Conservation (phyloP, 2,113 vertebrate genomes). For the Prolemur simus region DNA sequence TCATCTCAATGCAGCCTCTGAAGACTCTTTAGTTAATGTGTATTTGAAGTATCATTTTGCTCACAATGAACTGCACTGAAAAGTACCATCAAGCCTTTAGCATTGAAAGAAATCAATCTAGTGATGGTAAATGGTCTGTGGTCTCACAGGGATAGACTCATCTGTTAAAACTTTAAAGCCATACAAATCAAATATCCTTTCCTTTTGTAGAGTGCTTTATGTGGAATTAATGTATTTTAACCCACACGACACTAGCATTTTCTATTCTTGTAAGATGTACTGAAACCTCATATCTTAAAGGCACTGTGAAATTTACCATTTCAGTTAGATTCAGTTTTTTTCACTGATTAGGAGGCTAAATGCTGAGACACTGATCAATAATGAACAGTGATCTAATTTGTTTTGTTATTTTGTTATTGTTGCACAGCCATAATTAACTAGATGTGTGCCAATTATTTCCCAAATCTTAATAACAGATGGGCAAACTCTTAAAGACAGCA, state of each 20-base stretch:
- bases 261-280: slow-evolving; percentile 52
- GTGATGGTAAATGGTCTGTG: slow-evolving; percentile 74
- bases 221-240: slow-evolving; percentile 69
- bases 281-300: slow-evolving; percentile 14
- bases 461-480: neutral
- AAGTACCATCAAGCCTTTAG: slow-evolving; percentile 73
- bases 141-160: slow-evolving; percentile 76
- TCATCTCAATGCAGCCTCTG: slow-evolving; percentile 70
- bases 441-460: neutral
- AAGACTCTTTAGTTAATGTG: slow-evolving; percentile 78
- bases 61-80: slow-evolving; percentile 77
- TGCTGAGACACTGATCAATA: neutral
- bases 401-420: neutral
- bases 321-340: neutral
- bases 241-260: slow-evolving; percentile 43
- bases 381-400: neutral
- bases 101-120: slow-evolving; percentile 79
- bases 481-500: neutral
- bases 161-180: slow-evolving; percentile 81
- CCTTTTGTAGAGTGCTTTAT: slow-evolving; percentile 66
- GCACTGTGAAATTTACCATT: slow-evolving; percentile 29
- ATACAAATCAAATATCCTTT: slow-evolving; percentile 79
- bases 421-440: neutral
- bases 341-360: neutral
- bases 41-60: slow-evolving; percentile 77